Percentiles rank a stretch among this genome's conserved stretches.
Conservation (phyloP, 1,140 invertebrate species). For the Pachypsylla venusta region DNA sequence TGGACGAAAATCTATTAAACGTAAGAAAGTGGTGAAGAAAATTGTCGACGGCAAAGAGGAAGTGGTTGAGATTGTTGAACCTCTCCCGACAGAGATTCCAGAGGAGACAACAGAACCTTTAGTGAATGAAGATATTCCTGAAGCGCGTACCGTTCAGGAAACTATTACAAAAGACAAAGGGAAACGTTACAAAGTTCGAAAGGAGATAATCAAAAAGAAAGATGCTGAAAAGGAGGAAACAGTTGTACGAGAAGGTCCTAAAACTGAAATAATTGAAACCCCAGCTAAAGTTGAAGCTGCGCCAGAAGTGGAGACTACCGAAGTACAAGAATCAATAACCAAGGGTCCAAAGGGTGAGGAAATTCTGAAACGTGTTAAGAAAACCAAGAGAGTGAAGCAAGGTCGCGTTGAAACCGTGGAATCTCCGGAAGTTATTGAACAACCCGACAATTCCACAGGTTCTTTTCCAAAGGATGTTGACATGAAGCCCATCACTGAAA, state of each 20-base stretch:
- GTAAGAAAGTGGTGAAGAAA: not conserved
- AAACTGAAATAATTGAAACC: not conserved
- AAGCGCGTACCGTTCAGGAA: not conserved
- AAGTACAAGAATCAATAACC: not conserved
- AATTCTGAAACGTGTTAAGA: not conserved
- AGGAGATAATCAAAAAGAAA: slow-evolving; percentile 2
- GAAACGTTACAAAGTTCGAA: not conserved
- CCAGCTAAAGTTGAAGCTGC: not conserved
- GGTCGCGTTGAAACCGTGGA: not conserved
- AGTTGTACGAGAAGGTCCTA: not conserved
- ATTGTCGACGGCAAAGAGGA: not conserved
- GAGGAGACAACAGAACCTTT: not conserved
- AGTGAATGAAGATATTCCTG: not conserved
- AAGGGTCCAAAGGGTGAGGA: not conserved
- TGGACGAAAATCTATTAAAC: not conserved
- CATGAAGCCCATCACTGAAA: not conserved
- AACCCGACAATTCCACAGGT: not conserved
- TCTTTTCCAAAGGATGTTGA: not conserved
- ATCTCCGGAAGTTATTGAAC: not conserved
- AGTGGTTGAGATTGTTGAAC: not conserved
- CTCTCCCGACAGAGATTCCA: not conserved
- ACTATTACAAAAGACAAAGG: not conserved
- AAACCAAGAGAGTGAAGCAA: not conserved
- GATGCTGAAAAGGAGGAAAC: not conserved
- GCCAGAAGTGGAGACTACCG: not conserved